A percentile compares a stretch with the other conserved stretches of the same genome.
phyloP scores from a whole-genome alignment of 2,888 invertebrate species.

The Brachyopa scutellaris region DNA sequence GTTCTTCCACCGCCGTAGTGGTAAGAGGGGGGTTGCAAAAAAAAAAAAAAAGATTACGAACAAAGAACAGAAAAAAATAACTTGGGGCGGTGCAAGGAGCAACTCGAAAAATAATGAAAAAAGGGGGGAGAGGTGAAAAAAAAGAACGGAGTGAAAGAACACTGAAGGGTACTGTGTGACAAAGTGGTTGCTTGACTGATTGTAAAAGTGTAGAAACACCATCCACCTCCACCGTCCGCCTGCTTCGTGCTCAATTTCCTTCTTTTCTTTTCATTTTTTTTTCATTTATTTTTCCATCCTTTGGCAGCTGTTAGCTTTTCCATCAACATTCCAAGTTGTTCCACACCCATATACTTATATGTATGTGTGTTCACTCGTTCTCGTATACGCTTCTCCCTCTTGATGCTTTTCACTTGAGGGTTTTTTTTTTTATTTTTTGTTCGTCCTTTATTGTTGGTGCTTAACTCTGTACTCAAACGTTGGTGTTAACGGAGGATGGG shows the following conservation, averaged over 20 bases:
- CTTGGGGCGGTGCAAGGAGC: neutral
- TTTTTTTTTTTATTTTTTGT: slow-evolving; percentile 31
- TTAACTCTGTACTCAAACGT: slow-evolving; percentile 65
- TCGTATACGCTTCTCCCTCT: neutral
- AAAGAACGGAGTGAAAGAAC: slow-evolving; percentile 23
- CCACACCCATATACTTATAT: slow-evolving; percentile 17
- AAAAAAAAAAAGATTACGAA: slow-evolving; percentile 51
- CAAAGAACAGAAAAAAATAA: slow-evolving; percentile 41
- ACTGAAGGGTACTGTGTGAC: slow-evolving; percentile 70
- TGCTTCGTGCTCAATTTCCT: slow-evolving; percentile 56
- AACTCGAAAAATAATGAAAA: slow-evolving; percentile 15
- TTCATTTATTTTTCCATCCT: slow-evolving; percentile 28
- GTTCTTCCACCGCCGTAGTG: neutral
- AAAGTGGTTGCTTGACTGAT: slow-evolving; percentile 70
- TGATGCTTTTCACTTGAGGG: slow-evolving; percentile 27
- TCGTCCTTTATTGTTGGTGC: slow-evolving; percentile 71
- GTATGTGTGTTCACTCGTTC: no score
- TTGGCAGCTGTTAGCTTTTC: slow-evolving; percentile 70
- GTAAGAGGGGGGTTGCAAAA: slow-evolving; percentile 2
- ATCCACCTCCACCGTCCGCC: slow-evolving; percentile 2
- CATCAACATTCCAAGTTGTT: slow-evolving; percentile 43
- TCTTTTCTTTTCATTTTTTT: slow-evolving; percentile 27
- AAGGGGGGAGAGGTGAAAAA: neutral
- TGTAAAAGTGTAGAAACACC: slow-evolving; percentile 66
- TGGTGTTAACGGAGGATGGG: slow-evolving; percentile 59